phyloP scores from a whole-genome alignment of 2,888 invertebrate genomes.

The Myopa tessellatipennis region DNA sequence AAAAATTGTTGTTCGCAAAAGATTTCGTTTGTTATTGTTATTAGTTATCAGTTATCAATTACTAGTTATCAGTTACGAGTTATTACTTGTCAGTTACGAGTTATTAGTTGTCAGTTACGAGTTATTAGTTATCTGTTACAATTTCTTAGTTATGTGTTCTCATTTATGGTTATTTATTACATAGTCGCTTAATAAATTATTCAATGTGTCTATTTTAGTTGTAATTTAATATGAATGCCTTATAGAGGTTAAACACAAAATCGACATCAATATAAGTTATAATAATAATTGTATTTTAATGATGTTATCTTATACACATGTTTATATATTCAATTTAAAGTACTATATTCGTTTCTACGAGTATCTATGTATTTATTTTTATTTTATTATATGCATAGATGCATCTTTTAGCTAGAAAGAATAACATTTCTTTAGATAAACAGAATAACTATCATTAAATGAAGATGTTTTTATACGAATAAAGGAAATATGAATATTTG shows the following conservation, averaged over 20 bases:
- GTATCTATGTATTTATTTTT: background rate
- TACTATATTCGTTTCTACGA: too few species aligned
- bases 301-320: background rate
- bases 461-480: background rate
- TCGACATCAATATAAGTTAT: background rate
- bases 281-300: background rate
- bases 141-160: conserved; percentile 1
- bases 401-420: background rate
- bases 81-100: background rate
- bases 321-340: too few species aligned
- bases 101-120: background rate
- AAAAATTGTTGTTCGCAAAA: conserved; percentile 18
- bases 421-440: background rate
- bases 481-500: background rate
- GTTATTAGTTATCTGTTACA: background rate
- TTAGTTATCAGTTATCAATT: background rate
- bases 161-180: too few species aligned
- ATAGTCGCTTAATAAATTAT: background rate
- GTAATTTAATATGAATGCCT: conserved; percentile 4
- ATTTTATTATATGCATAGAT: background rate
- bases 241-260: background rate
- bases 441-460: background rate
- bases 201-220: background rate
- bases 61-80: background rate
- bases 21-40: background rate